Evolutionary conservation across 2,888 invertebrate species (phyloP), one percentile per base, ranked within the genome.

Genomic region (Trachelus stipa): DNA sequence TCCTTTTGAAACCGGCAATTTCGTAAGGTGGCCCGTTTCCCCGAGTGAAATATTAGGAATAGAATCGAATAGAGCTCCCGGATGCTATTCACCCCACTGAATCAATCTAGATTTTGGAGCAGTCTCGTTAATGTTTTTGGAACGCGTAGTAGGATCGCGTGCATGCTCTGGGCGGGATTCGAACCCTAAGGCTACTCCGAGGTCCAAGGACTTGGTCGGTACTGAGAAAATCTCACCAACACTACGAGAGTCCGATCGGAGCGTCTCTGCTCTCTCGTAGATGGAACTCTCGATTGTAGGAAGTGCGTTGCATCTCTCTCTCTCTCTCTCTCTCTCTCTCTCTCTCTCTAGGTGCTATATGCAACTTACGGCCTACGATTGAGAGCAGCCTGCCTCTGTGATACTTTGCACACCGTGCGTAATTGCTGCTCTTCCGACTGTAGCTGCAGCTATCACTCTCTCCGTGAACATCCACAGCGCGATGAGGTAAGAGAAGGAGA

Each of bases 131-230:
- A 85, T 83, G 86, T 87, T 85, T 87, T 86, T 88, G 87, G 85
- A 87, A 89, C 89, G 88, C 83, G 84, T 86, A 86, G 86, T 87
- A 88, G 85, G 83, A 88, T 90, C 87, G 90, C 90, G 90, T 90
- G 90, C 88, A 83, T 85, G 85, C 88, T 90, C 88, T 90, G 89
- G 90, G 89, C 89, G 89, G 88, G 87, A 88, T 87, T 85, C 83
- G 85, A 87, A 87, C 87, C 89, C 87, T 87, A 88, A 88, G 90
- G 90, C 89, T 85, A 89, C 84, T 84, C 82, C 86, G 86, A 82
- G 87, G 86, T 87, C 89, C 89, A 89, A 90, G 89, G 89, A 89
- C 90, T 90, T 84, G 88, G 85, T 86, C 85, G 85, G 87, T 88
- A 88, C 88, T 85, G 86, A 89, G 90, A 89, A 90, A 90, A 89